phyloP scores from a whole-genome alignment of 1,140 invertebrate species.

The Maniola jurtina region DNA sequence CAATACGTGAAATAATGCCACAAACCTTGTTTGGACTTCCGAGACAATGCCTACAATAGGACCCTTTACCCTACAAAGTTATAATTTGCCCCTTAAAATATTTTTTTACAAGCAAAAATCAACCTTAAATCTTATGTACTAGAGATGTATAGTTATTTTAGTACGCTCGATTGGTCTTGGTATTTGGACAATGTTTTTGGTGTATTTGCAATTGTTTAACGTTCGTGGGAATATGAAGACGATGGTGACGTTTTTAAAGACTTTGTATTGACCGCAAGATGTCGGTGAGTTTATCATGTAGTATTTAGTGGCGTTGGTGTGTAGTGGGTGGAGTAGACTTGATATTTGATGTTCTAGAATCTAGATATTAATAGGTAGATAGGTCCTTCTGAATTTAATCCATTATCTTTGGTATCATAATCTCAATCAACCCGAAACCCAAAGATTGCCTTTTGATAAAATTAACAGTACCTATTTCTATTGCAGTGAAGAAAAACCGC shows the following conservation, averaged over 20 bases:
- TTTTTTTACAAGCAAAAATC: slow-evolving; percentile 15
- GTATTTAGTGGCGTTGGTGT: slow-evolving; percentile 50
- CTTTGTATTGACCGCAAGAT: slow-evolving; percentile 64
- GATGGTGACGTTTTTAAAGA: slow-evolving; percentile 47
- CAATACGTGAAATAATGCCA: slow-evolving; percentile 55
- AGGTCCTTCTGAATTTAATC: background rate
- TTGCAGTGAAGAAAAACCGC: too few relatives aligned
- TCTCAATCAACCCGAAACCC: background rate
- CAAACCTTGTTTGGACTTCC: slow-evolving; percentile 55
- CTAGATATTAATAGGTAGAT: background rate
- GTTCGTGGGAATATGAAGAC: slow-evolving; percentile 53
- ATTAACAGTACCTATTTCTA: too few relatives aligned
- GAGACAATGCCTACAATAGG: slow-evolving; percentile 50
- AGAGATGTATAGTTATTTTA: slow-evolving; percentile 5
- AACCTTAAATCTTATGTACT: slow-evolving; percentile 21
- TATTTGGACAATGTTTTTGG: slow-evolving; percentile 49
- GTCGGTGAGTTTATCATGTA: slow-evolving; percentile 61
- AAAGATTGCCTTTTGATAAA: too few relatives aligned
- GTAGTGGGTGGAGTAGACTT: slow-evolving; percentile 29
- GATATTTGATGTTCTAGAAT: slow-evolving; percentile 28
- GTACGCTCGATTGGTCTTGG: slow-evolving; percentile 20
- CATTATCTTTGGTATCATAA: too few relatives aligned
- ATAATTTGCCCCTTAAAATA: slow-evolving; percentile 14
- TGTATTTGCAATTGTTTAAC: slow-evolving; percentile 58
- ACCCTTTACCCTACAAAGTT: slow-evolving; percentile 38